Percentiles rank a stretch among this genome's conserved stretches.
Conservation (phyloP, 2,888 invertebrate genomes). For the Apamea sordens region DNA sequence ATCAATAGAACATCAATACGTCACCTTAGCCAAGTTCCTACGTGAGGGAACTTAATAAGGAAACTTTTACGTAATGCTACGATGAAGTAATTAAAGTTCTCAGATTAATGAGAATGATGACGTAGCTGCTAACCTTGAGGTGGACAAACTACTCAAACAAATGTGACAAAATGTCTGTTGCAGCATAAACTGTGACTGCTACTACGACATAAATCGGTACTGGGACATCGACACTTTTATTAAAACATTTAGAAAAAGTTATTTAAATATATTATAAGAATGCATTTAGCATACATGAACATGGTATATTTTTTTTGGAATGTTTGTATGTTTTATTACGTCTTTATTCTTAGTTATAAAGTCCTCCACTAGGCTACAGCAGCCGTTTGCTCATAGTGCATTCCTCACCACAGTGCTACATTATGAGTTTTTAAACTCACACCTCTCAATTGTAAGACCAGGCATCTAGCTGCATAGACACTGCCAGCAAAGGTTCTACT, state of each 20-base stretch:
- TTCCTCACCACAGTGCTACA: too few species aligned
- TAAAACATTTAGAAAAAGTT: not conserved
- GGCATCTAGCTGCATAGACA: too few species aligned
- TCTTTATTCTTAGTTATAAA: too few species aligned
- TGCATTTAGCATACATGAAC: not conserved
- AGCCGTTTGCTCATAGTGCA: too few species aligned
- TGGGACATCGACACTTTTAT: not conserved
- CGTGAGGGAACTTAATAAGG: slow-evolving; percentile 17
- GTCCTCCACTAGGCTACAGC: too few species aligned
- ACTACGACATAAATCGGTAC: not conserved
- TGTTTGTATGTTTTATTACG: too few species aligned
- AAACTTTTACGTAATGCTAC: slow-evolving; percentile 8
- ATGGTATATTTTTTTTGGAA: too few species aligned
- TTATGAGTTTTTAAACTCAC: too few species aligned
- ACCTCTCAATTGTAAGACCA: too few species aligned
- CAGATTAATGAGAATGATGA: slow-evolving; percentile 13
- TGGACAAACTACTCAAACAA: slow-evolving; percentile 9
- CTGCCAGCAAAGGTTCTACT: too few species aligned
- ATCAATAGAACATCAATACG: not conserved
- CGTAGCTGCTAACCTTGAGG: slow-evolving; percentile 41
- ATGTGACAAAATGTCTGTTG: slow-evolving; percentile 2
- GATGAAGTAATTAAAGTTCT: slow-evolving; percentile 20
- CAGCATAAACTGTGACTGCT: too few species aligned
- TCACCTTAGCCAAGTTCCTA: not conserved
- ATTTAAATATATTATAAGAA: not conserved